phyloP scores from a whole-genome alignment of 1,140 invertebrate genomes.

The Drosophila burlai region DNA sequence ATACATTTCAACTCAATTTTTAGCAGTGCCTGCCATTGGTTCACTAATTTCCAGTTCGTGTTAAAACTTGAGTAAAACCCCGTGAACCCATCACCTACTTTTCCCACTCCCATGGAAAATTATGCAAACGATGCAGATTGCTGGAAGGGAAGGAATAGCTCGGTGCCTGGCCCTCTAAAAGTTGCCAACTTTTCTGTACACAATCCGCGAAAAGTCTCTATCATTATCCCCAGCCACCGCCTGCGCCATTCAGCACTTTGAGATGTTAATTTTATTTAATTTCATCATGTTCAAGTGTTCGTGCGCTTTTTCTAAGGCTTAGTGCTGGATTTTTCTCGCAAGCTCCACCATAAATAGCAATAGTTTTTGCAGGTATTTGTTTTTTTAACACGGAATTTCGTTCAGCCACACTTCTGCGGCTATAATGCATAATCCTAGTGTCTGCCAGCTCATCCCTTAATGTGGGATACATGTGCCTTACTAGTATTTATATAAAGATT shows the following conservation, averaged over 20 bases:
- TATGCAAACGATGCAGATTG: conserved; percentile 66
- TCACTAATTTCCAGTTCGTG: not conserved
- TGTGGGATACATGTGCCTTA: not conserved
- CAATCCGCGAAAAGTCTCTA: conserved; percentile 21
- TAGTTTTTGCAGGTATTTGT: not conserved
- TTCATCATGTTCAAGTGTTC: conserved; percentile 66
- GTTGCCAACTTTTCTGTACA: conserved; percentile 35
- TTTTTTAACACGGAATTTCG: not conserved
- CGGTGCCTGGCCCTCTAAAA: conserved; percentile 21
- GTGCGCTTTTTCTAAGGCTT: conserved; percentile 43
- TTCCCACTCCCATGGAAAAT: conserved; percentile 55
- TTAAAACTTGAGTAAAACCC: not conserved
- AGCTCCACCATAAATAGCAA: conserved; percentile 6
- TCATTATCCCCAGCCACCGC: conserved; percentile 29
- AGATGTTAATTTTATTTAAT: conserved; percentile 71
- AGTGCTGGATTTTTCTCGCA: conserved; percentile 7
- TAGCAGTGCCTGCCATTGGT: not conserved
- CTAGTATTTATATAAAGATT: not conserved
- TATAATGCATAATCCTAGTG: not conserved
- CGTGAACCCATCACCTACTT: conserved; percentile 24
- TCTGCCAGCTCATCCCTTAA: not conserved
- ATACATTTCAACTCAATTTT: not conserved
- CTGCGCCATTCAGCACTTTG: conserved; percentile 36
- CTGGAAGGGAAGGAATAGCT: not conserved
- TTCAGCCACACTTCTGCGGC: conserved; percentile 3